These are phyloP conservation scores for Lophura nycthemera DNA, from an alignment of 2,113 vertebrate species.

Conservation along the genomic window DNA sequence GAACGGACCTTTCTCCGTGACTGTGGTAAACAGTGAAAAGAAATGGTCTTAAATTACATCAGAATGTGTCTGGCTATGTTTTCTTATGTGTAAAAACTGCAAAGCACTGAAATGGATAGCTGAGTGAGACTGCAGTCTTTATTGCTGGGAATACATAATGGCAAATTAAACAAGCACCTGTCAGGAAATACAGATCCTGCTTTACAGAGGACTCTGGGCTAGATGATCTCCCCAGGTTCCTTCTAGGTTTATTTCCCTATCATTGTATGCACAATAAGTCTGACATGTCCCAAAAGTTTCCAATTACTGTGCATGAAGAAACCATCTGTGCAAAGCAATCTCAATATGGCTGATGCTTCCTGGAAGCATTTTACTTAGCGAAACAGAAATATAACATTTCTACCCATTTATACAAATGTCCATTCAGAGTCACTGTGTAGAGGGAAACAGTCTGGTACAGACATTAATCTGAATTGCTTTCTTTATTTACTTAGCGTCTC, in stretches of 20 bases:
- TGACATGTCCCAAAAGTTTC: slow-evolving; percentile 46
- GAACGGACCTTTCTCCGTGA: not conserved
- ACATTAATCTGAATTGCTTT: not conserved
- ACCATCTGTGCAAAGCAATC: slow-evolving; percentile 49
- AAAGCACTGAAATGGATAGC: not conserved
- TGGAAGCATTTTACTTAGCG: slow-evolving; percentile 23
- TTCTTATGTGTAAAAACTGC: not conserved
- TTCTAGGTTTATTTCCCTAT: slow-evolving; percentile 22
- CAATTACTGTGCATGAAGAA: slow-evolving; percentile 17
- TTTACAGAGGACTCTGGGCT: not conserved
- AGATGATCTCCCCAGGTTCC: not conserved
- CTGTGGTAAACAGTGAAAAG: not conserved
- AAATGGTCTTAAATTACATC: not conserved
- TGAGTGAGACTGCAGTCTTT: not conserved
- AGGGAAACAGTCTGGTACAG: not conserved
- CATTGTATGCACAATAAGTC: not conserved
- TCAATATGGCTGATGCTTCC: slow-evolving; percentile 48
- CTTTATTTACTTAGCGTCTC: not conserved
- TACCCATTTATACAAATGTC: slow-evolving; percentile 11
- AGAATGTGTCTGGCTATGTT: not conserved
- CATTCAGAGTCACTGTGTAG: not conserved
- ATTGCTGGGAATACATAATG: not conserved
- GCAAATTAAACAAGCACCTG: not conserved
- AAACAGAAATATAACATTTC: slow-evolving; percentile 23
- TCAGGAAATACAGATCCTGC: not conserved